Percentiles rank a stretch among this genome's conserved stretches.
phyloP scores from a whole-genome alignment of 1,140 invertebrate species.

The Lepidostoma basale region DNA sequence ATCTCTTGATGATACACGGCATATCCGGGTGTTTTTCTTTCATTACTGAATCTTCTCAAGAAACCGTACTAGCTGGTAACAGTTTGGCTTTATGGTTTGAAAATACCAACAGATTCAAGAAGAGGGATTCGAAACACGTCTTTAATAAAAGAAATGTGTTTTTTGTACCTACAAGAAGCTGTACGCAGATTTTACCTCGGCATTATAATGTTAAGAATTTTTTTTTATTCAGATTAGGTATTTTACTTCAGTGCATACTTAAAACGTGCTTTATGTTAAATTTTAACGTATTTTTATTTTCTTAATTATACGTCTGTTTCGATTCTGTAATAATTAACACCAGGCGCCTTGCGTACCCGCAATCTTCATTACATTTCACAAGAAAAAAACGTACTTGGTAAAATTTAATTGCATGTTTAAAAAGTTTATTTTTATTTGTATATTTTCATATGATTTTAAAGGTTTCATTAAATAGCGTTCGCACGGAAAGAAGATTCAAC shows the following conservation, averaged over 20 bases:
- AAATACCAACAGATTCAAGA: not conserved
- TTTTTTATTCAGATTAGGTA: not conserved
- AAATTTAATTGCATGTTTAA: no score
- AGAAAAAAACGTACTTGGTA: no score
- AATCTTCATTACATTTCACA: not conserved
- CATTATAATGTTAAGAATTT: not conserved
- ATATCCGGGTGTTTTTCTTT: no score
- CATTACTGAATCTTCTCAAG: no score
- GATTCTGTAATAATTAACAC: not conserved
- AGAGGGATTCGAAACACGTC: constrained; percentile 38
- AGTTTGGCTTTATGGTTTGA: constrained; percentile 11
- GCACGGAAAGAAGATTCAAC: no score
- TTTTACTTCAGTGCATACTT: not conserved
- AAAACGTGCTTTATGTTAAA: constrained; percentile 8
- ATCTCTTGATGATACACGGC: no score
- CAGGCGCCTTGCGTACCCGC: not conserved
- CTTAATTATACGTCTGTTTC: no score
- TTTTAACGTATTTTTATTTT: no score
- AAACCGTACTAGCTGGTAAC: constrained; percentile 1
- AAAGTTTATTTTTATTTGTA: no score
- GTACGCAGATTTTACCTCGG: constrained; percentile 5
- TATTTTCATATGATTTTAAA: no score
- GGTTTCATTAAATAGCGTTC: no score
- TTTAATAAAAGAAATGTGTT: constrained; percentile 36
- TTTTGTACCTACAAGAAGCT: constrained; percentile 4